Evolutionary conservation across 2,797 vertebrate species (phyloP).

Genomic region (Psittacula derbiana): DNA sequence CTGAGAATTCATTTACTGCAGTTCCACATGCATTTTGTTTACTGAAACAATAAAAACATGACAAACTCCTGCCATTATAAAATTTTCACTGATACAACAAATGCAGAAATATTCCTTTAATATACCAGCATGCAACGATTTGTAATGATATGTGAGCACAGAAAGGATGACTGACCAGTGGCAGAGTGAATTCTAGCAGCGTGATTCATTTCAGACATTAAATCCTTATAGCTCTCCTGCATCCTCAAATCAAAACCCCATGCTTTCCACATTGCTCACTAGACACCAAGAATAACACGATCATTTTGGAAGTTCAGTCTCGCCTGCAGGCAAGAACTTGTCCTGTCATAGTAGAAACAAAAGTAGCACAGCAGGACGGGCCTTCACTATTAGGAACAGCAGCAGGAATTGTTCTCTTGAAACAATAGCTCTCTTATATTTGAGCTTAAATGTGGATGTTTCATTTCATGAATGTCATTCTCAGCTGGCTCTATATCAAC

Average conservation of each 20-base stretch:
- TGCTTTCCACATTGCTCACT: slow-evolving; percentile 34
- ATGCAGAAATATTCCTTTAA: neutral
- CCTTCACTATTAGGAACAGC: neutral
- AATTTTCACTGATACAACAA: neutral
- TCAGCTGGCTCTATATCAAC: neutral
- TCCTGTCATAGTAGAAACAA: neutral
- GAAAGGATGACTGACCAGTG: neutral
- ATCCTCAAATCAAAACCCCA: slow-evolving; percentile 21
- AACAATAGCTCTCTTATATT: neutral
- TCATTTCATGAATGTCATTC: neutral
- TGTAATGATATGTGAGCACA: neutral
- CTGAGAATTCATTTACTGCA: neutral
- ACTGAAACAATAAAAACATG: neutral
- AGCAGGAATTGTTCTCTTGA: slow-evolving; percentile 5
- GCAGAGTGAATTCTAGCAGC: neutral
- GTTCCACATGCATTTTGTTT: neutral
- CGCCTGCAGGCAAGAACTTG: slow-evolving; percentile 41
- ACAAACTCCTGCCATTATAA: neutral
- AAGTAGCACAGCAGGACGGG: slow-evolving; percentile 47
- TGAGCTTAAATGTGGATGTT: neutral
- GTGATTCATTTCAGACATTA: slow-evolving; percentile 28
- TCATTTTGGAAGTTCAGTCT: slow-evolving; percentile 50
- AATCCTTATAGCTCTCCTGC: neutral
- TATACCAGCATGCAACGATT: neutral
- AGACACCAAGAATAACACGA: slow-evolving; percentile 16